A percentile compares a stretch with the other conserved stretches of the same genome.
Evolutionary conservation across 2,113 vertebrate species (phyloP).

Genomic region (Martes martes): DNA sequence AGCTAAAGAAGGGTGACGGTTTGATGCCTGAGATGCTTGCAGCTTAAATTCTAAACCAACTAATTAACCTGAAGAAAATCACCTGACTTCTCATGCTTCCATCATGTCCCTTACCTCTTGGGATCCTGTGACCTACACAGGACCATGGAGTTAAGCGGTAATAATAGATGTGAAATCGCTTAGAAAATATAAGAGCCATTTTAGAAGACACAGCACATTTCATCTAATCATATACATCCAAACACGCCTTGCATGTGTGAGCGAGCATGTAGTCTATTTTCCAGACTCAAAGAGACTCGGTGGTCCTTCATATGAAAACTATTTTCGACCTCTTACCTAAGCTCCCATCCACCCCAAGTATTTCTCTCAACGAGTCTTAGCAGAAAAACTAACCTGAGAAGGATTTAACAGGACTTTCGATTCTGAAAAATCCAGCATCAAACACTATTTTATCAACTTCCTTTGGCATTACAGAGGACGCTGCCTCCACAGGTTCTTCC

Average conservation of each 20-base stretch:
- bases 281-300: neutral
- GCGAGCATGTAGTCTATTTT: neutral
- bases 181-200: neutral
- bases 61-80: neutral
- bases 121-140: neutral
- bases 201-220: neutral
- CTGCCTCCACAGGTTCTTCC: neutral
- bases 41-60: neutral
- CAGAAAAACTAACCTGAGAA: constrained; percentile 82
- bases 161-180: neutral
- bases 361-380: neutral
- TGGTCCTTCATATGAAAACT: neutral
- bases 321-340: neutral
- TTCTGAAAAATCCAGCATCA: constrained; percentile 91
- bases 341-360: neutral
- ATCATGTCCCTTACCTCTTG: neutral
- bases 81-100: neutral
- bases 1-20: neutral
- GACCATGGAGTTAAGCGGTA: neutral
- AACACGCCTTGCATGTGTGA: neutral
- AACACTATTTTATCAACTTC: constrained; percentile 85
- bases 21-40: neutral
- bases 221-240: neutral
- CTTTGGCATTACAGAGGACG: neutral
- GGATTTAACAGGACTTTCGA: constrained; percentile 91